Percentiles rank a stretch among this genome's conserved stretches.
Conservation (phyloP, 2,888 invertebrate genomes). For the Lepidochrysops patricia region DNA sequence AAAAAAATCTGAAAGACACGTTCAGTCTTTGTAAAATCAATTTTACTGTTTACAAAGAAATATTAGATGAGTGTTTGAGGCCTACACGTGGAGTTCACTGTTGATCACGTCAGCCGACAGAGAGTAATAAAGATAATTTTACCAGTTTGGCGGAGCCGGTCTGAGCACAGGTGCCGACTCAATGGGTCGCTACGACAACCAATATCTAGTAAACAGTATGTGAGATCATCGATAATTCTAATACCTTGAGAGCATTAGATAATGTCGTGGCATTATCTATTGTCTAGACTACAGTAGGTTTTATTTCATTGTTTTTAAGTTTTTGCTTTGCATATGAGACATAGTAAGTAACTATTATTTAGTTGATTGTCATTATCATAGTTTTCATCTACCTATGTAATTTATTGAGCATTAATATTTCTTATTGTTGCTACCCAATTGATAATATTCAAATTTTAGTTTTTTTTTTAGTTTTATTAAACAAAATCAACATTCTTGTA, state of each 20-base stretch:
- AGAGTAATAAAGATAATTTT: slow-evolving; percentile 39
- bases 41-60: not conserved
- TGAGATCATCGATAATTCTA: slow-evolving; percentile 37
- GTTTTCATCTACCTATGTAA: not conserved
- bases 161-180: slow-evolving; percentile 56
- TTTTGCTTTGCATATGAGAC: not conserved
- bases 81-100: slow-evolving; percentile 24
- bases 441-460: not conserved
- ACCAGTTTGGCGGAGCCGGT: slow-evolving; percentile 64
- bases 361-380: not conserved
- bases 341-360: not conserved
- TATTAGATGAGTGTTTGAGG: not conserved
- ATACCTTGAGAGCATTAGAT: slow-evolving; percentile 20
- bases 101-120: slow-evolving; percentile 35
- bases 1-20: not conserved
- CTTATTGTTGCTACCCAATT: not conserved
- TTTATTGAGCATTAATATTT: not conserved
- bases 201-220: slow-evolving; percentile 32
- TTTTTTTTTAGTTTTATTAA: not conserved
- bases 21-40: not conserved
- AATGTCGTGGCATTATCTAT: not conserved
- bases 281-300: not conserved
- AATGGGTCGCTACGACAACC: slow-evolving; percentile 34
- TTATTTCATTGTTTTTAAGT: not conserved
- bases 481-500: not conserved